Conservation (phyloP, 2,888 invertebrate genomes). For the Pristionchus maxplancki region DNA sequence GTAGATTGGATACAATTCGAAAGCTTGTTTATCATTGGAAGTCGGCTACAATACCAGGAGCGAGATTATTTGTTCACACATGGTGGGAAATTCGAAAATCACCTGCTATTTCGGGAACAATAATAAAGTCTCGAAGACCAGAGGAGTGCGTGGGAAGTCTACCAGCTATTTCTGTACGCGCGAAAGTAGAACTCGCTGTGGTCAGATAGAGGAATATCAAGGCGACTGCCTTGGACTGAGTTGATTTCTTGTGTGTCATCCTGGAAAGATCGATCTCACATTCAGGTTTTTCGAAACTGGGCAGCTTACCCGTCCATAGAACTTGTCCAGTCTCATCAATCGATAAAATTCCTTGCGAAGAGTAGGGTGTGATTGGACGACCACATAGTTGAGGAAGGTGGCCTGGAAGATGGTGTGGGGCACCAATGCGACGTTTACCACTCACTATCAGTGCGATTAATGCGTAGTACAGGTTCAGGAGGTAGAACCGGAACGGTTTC, state of each 20-base stretch:
- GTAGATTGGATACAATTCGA: neutral
- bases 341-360: neutral
- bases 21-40: neutral
- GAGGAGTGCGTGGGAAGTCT: neutral
- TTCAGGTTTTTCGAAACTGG: too few species aligned
- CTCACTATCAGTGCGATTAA: neutral
- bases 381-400: neutral
- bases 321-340: neutral
- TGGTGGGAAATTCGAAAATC: neutral
- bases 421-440: neutral
- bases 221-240: neutral
- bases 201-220: constrained; percentile 4
- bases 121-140: neutral
- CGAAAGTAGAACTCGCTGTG: constrained; percentile 8
- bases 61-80: neutral
- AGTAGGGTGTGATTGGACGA: constrained; percentile 5
- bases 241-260: neutral
- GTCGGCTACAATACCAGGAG: neutral
- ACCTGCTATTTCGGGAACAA: neutral
- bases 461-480: constrained; percentile 1
- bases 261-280: constrained; percentile 8
- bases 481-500: neutral
- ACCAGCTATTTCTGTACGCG: constrained; percentile 4
- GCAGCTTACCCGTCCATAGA: neutral
- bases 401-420: neutral